A percentile compares a stretch with the other conserved stretches of the same genome.
Conservation (phyloP, 2,797 vertebrate genomes). For the Podargus strigoides region DNA sequence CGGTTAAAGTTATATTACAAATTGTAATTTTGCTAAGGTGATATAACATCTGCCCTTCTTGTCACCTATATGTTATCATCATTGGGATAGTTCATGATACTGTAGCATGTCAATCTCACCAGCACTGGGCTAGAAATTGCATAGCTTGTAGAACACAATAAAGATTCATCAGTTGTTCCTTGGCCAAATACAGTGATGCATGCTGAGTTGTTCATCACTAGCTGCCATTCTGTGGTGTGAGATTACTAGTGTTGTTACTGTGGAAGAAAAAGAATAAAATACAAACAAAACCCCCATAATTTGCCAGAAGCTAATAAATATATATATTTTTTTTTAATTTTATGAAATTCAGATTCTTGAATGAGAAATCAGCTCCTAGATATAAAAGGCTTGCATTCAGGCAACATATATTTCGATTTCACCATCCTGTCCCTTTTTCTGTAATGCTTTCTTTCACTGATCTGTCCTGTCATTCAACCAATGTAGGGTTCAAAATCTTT, state of each 20-base stretch:
- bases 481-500: not conserved
- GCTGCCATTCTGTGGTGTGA: not conserved
- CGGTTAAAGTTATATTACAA: not conserved
- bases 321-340: not conserved
- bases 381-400: not conserved
- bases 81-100: not conserved
- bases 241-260: not conserved
- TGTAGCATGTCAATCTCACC: not conserved
- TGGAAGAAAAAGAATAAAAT: accelerated
- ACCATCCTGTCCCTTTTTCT: not conserved
- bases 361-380: not conserved
- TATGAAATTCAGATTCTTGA: not conserved
- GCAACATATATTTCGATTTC: not conserved
- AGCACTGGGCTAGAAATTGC: not conserved
- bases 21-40: not conserved
- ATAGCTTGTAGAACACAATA: not conserved
- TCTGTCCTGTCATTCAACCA: not conserved
- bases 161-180: not conserved
- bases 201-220: not conserved
- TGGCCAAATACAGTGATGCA: not conserved
- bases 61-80: not conserved
- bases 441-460: not conserved
- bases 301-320: not conserved
- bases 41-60: not conserved
- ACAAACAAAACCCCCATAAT: not conserved